These are phyloP conservation scores for Drosophila pandora DNA, from an alignment of 1,140 invertebrate genomes.

Conservation along the genomic window DNA sequence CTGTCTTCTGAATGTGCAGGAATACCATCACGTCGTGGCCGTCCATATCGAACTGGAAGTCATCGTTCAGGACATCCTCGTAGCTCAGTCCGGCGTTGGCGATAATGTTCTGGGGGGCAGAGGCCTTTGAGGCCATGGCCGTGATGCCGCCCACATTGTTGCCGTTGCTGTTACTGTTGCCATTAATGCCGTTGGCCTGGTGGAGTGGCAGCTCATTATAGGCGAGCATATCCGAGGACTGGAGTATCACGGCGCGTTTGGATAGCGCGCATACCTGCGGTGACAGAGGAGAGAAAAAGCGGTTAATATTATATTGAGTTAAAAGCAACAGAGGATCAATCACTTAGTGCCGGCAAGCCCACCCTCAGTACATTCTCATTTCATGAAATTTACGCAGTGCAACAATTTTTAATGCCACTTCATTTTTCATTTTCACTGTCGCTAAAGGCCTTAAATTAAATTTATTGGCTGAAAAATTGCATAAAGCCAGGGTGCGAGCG, in stretches of 20 bases:
- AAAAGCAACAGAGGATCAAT: not conserved
- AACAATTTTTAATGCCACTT: conserved; percentile 49
- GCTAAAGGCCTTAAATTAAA: conserved; percentile 57
- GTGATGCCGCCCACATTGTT: conserved; percentile 60
- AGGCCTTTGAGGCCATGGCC: conserved; percentile 57
- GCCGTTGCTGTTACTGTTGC: conserved; percentile 49
- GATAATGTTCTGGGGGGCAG: conserved; percentile 77
- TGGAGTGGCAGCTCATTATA: conserved; percentile 76
- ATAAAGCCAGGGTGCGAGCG: conserved; percentile 4
- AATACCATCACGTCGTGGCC: conserved; percentile 98
- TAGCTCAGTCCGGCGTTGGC: conserved; percentile 88
- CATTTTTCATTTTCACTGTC: conserved; percentile 45
- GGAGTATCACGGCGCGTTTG: conserved; percentile 85
- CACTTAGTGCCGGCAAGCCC: not conserved
- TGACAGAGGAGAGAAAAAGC: conserved; percentile 24
- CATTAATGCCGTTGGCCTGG: conserved; percentile 49
- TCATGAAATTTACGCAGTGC: conserved; percentile 5
- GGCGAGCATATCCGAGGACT: conserved; percentile 75
- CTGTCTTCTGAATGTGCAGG: conserved; percentile 97
- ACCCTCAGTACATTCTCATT: not conserved
- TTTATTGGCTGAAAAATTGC: conserved; percentile 66
- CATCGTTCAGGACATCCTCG: conserved; percentile 93
- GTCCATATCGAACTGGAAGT: conserved; percentile 94
- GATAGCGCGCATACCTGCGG: conserved; percentile 89
- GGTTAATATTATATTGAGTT: conserved; percentile 25